Evolutionary conservation across 2,888 invertebrate genomes (phyloP).

Genomic region (Apamea sordens): DNA sequence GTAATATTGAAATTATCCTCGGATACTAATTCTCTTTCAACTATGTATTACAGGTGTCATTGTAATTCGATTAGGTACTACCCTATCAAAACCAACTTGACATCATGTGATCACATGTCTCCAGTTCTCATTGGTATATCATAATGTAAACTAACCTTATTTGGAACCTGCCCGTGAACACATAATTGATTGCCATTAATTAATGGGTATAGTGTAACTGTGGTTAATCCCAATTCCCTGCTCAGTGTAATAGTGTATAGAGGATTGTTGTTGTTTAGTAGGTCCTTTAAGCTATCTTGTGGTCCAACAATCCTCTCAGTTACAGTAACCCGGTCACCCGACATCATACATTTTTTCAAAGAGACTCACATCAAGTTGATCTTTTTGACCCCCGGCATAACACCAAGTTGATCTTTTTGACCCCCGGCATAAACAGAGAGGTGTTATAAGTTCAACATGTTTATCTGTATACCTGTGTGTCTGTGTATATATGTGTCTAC

Average conservation of each 20-base stretch:
- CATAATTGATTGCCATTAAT: slow-evolving; percentile 27
- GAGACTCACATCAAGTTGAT: too few relatives aligned
- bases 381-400: neutral
- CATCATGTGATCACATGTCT: neutral
- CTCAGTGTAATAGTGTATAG: neutral
- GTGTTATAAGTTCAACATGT: neutral
- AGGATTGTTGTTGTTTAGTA: neutral
- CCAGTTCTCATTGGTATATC: neutral
- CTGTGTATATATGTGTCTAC: neutral
- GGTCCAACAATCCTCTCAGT: too few relatives aligned
- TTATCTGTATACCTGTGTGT: neutral
- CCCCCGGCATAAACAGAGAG: neutral
- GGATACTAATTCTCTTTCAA: neutral
- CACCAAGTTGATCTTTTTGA: neutral
- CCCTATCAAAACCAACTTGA: too few relatives aligned
- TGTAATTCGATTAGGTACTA: neutral
- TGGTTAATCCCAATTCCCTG: neutral
- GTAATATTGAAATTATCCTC: too few relatives aligned
- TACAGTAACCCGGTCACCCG: too few relatives aligned
- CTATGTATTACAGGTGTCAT: neutral
- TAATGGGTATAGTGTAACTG: slow-evolving; percentile 12
- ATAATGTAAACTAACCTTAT: neutral
- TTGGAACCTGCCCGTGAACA: neutral
- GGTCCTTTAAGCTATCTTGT: too few relatives aligned
- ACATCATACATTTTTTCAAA: too few relatives aligned